phyloP scores from a whole-genome alignment of 2,888 invertebrate species.

The Morpho helenor region DNA sequence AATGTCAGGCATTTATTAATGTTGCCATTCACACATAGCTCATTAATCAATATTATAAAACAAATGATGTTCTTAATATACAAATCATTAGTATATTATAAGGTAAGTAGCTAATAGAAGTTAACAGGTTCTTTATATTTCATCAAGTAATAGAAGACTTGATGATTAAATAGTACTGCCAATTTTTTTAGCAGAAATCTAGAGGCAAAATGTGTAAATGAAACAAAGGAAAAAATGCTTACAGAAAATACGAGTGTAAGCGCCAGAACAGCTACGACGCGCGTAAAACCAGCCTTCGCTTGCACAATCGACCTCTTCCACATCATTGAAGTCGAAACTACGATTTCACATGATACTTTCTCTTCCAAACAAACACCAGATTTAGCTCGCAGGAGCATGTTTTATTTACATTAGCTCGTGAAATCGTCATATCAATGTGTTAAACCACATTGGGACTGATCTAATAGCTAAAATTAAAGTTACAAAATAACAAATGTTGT shows the following conservation, averaged over 20 bases:
- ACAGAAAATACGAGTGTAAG: slow-evolving; percentile 51
- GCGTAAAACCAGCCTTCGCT: slow-evolving; percentile 48
- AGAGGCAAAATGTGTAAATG: too few relatives aligned
- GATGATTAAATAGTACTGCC: too few relatives aligned
- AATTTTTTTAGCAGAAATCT: too few relatives aligned
- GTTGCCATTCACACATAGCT: too few relatives aligned
- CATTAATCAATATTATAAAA: too few relatives aligned
- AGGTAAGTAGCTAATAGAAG: too few relatives aligned
- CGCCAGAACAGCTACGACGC: slow-evolving; percentile 42
- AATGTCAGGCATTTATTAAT: too few relatives aligned
- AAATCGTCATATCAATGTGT: slow-evolving; percentile 47
- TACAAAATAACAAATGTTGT: slow-evolving; percentile 23
- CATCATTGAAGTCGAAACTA: slow-evolving; percentile 74
- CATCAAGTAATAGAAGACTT: too few relatives aligned
- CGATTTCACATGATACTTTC: slow-evolving; percentile 75
- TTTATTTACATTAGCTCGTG: slow-evolving; percentile 25
- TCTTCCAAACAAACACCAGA: slow-evolving; percentile 53
- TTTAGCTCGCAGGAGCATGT: slow-evolving; percentile 44
- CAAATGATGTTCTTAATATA: too few relatives aligned
- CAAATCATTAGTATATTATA: too few relatives aligned
- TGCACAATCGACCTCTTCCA: slow-evolving; percentile 78
- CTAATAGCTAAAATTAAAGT: slow-evolving; percentile 13
- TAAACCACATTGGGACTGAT: slow-evolving; percentile 22
- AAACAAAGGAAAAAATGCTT: slow-evolving; percentile 30
- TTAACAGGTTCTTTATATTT: too few relatives aligned